phyloP scores from a whole-genome alignment of 2,797 vertebrate species.

The Chelon labrosus region DNA sequence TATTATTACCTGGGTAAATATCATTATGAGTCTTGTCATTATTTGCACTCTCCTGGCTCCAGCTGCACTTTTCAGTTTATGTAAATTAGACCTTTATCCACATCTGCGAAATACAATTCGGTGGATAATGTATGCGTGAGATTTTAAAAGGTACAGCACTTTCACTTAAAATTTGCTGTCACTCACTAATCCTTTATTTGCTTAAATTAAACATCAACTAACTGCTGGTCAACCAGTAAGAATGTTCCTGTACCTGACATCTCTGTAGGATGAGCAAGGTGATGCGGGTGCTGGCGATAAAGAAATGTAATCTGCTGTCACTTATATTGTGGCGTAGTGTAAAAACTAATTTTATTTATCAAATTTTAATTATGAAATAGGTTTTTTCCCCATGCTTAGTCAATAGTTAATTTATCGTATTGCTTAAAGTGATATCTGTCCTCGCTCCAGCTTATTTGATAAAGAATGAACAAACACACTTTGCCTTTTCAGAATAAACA shows the following conservation, averaged over 20 bases:
- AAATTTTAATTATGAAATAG: constrained; percentile 6
- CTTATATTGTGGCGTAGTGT: not conserved
- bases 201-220: constrained; percentile 7
- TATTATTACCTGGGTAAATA: constrained; percentile 23
- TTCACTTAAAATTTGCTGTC: constrained; percentile 32
- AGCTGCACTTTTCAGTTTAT: constrained; percentile 63
- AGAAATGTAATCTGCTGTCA: constrained; percentile 1
- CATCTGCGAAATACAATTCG: constrained; percentile 20
- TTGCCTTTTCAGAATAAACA: constrained; percentile 13
- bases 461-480: constrained; percentile 9
- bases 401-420: constrained; percentile 8
- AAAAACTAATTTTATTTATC: not conserved
- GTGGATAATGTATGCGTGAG: constrained; percentile 41
- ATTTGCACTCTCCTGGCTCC: constrained; percentile 36
- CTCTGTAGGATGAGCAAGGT: not conserved
- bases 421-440: constrained; percentile 2
- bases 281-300: not conserved
- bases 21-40: constrained; percentile 33
- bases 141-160: constrained; percentile 22
- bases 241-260: not conserved
- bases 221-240: not conserved
- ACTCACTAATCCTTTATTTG: constrained; percentile 25
- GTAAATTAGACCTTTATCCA: constrained; percentile 49
- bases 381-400: not conserved
- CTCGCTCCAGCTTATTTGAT: not conserved